Evolutionary conservation across 2,113 vertebrate species (phyloP), one percentile per base, ranked within the genome.

Genomic region (Myiopsitta monachus): DNA sequence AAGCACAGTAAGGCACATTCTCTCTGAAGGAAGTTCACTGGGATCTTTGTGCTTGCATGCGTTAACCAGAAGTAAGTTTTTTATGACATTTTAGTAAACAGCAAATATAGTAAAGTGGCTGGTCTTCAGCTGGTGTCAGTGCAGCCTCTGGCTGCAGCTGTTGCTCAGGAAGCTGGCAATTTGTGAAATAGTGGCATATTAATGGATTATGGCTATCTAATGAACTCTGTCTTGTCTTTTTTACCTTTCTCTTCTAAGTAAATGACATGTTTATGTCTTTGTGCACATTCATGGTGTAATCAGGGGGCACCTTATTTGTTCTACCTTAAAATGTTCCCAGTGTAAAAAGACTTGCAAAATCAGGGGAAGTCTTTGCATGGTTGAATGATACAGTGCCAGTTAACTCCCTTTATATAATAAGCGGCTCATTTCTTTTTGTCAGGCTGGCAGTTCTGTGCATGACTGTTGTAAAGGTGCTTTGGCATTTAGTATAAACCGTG

Each of bases 391-490:
- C 0, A 0, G 24, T 76, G 23, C 69, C 87, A 43, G 39, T 82
- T 88, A 69, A 85, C 41, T 88, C 28, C 38, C 21, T 6, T 83
- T 88, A 26, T 68, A 41, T 66, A 93, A 88, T 88, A 87, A 85
- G n/a, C 14, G 73, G 13, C 49, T 86, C 3, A 2, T 86, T 64
- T 83, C 39, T 51, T 87, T 70, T 69, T 27, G 57, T 87, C 52
- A 49, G 62, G 15, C 62, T 72, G 89, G 47, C 88, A 73, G 64
- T 69, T 88, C 74, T 89, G 28, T 93, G 78, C 62, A 44, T 89
- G 72, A 76, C 67, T 91, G 27, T 89, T 89, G 27, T 73, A 79
- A 93, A 94, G 86, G 86, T 96, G 54, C 28, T 62, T 85, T 43
- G 80, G 81, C 74, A 26, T 94, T 92, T 86, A 49, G 18, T 66